These are phyloP conservation scores for Macrobrachium rosenbergii DNA, from an alignment of 1,140 invertebrate genomes.

Conservation along the genomic window DNA sequence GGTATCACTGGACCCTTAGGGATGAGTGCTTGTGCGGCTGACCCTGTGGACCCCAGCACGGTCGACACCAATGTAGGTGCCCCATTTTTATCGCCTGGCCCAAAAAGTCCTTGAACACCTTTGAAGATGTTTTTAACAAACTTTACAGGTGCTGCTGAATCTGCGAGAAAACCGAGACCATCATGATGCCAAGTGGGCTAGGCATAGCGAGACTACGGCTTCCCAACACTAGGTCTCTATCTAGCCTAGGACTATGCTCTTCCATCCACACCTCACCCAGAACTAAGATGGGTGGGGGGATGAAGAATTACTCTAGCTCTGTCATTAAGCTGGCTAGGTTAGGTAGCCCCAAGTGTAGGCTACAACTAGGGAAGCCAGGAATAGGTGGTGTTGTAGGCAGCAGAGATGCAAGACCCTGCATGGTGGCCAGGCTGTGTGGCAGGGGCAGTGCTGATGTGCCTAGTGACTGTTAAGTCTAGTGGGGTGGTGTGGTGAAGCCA, in stretches of 20 bases:
- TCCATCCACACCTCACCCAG: slow-evolving; percentile 1
- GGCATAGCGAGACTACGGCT: slow-evolving; percentile 30
- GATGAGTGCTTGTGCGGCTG: slow-evolving; percentile 44
- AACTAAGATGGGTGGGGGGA: background rate
- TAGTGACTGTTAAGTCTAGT: slow-evolving; percentile 35
- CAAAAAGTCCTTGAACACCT: slow-evolving; percentile 65
- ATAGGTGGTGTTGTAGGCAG: slow-evolving; percentile 20
- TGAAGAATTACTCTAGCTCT: background rate
- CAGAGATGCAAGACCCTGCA: slow-evolving; percentile 1
- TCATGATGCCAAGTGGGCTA: slow-evolving; percentile 3
- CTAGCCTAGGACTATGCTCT: slow-evolving; percentile 9
- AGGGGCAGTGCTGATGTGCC: slow-evolving; percentile 25
- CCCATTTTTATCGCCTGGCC: slow-evolving; percentile 59
- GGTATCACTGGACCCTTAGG: slow-evolving; percentile 47
- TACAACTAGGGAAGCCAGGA: slow-evolving; percentile 42
- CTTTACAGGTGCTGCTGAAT: slow-evolving; percentile 63
- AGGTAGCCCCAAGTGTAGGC: slow-evolving; percentile 11
- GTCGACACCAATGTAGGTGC: slow-evolving; percentile 59
- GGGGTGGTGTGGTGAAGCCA: slow-evolving; percentile 42
- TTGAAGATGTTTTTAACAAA: slow-evolving; percentile 67
- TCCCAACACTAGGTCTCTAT: background rate
- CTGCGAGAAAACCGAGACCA: slow-evolving; percentile 62
- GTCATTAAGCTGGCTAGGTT: slow-evolving; percentile 11
- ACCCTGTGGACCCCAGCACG: slow-evolving; percentile 51
- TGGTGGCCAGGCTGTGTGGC: background rate